phyloP scores from a whole-genome alignment of 2,113 vertebrate species.

The Donacobius atricapilla region DNA sequence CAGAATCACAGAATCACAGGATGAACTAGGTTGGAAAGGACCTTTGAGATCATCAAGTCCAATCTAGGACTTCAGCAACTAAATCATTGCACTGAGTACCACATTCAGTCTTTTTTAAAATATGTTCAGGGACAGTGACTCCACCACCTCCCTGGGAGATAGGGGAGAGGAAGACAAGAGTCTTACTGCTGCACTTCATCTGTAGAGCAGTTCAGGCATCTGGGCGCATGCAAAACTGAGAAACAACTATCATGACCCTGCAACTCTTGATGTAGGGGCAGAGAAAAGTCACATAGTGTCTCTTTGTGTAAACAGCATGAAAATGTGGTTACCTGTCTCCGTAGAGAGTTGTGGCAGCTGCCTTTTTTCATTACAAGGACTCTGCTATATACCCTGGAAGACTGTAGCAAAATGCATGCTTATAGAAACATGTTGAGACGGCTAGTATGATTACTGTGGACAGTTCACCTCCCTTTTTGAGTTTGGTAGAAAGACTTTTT shows the following conservation, averaged over 20 bases:
- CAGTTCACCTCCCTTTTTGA: neutral
- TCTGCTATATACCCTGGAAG: neutral
- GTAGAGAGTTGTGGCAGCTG: neutral
- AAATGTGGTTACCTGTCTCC: neutral
- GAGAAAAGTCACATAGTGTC: neutral
- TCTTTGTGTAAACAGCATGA: neutral
- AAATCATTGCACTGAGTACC: too few relatives aligned
- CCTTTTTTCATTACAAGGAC: neutral
- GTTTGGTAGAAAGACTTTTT: neutral
- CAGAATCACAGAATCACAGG: neutral
- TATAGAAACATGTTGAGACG: neutral
- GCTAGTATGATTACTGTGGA: neutral
- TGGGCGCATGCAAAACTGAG: neutral
- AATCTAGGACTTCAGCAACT: neutral
- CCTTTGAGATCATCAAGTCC: neutral
- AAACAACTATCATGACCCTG: neutral
- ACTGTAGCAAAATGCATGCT: neutral
- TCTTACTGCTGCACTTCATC: neutral
- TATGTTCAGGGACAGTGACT: fast-evolving
- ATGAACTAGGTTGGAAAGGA: neutral
- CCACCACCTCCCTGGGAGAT: neutral
- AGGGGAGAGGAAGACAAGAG: fast-evolving
- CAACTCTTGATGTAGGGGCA: neutral
- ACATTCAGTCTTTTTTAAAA: neutral
- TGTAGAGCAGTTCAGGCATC: neutral